These are phyloP conservation scores for Nephrotoma flavescens DNA, from an alignment of 2,888 invertebrate genomes.

Conservation along the genomic window DNA sequence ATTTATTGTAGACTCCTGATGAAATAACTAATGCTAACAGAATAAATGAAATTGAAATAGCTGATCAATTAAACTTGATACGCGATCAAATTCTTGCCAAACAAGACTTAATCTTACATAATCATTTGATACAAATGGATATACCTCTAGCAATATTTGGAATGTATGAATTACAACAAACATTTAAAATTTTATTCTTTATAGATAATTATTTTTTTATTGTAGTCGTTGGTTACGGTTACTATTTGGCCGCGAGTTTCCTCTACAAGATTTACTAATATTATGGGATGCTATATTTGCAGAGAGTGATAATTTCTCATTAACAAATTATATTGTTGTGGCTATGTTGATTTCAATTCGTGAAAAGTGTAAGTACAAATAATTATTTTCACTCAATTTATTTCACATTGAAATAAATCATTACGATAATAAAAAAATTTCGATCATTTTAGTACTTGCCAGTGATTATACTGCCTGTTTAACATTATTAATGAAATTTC, in stretches of 20 bases:
- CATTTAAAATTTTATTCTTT: not conserved
- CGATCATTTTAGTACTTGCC: constrained; percentile 35
- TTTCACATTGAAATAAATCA: not conserved
- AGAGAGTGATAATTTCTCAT: constrained; percentile 40
- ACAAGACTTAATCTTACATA: constrained; percentile 43
- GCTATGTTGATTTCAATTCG: constrained; percentile 63
- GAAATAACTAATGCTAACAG: constrained; percentile 14
- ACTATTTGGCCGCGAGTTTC: constrained; percentile 71
- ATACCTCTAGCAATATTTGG: constrained; percentile 77
- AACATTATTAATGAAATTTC: constrained; percentile 51
- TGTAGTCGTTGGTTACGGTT: constrained; percentile 68
- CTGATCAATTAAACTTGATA: constrained; percentile 42
- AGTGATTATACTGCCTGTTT: constrained; percentile 51
- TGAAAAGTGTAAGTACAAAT: constrained; percentile 42
- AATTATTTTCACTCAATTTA: not conserved
- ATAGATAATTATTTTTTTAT: constrained; percentile 9
- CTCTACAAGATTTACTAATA: constrained; percentile 56
- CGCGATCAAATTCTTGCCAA: constrained; percentile 48
- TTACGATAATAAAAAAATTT: not conserved
- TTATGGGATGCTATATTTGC: constrained; percentile 77
- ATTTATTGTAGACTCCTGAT: constrained; percentile 7
- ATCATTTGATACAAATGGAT: constrained; percentile 52
- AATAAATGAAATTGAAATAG: constrained; percentile 37
- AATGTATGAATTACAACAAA: constrained; percentile 43
- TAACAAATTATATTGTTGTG: constrained; percentile 54